Conservation (phyloP, 2,797 vertebrate genomes). For the Chaunax sp. region DNA sequence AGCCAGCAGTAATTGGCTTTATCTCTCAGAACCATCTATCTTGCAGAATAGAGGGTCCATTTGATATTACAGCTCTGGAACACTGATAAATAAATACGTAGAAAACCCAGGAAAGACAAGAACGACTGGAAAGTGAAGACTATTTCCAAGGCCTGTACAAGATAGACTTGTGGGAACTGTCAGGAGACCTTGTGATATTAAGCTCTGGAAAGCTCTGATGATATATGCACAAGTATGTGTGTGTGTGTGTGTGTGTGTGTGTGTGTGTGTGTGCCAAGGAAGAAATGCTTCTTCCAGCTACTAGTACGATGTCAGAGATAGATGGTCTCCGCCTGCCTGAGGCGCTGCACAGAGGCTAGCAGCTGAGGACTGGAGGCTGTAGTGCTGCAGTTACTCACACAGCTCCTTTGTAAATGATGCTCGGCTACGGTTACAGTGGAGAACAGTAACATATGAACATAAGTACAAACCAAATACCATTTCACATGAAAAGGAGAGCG, state of each 20-base stretch:
- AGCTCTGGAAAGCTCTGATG: too few relatives aligned
- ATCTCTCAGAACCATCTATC: conserved; percentile 74
- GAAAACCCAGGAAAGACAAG: conserved; percentile 23
- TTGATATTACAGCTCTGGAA: conserved; percentile 45
- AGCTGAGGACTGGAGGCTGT: background rate
- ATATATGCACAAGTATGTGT: too few relatives aligned
- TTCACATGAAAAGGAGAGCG: too few relatives aligned
- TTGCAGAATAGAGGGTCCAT: conserved; percentile 54
- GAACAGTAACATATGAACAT: too few relatives aligned
- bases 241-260: too few relatives aligned
- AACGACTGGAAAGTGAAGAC: conserved; percentile 9
- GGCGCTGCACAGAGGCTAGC: background rate
- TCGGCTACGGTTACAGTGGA: too few relatives aligned
- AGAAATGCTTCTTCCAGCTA: background rate
- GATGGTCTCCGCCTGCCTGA: background rate
- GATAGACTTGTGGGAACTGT: conserved; percentile 7
- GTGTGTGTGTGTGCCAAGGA: too few relatives aligned
- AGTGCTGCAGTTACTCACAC: background rate
- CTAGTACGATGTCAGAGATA: background rate
- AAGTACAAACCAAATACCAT: too few relatives aligned
- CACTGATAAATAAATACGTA: conserved; percentile 45
- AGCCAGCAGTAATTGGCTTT: conserved; percentile 66
- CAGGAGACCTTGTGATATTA: background rate
- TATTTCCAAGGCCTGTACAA: background rate
- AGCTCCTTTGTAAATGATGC: too few relatives aligned